Percentiles rank a stretch among this genome's conserved stretches.
phyloP scores from a whole-genome alignment of 2,113 vertebrate genomes.

The Mugil cephalus region DNA sequence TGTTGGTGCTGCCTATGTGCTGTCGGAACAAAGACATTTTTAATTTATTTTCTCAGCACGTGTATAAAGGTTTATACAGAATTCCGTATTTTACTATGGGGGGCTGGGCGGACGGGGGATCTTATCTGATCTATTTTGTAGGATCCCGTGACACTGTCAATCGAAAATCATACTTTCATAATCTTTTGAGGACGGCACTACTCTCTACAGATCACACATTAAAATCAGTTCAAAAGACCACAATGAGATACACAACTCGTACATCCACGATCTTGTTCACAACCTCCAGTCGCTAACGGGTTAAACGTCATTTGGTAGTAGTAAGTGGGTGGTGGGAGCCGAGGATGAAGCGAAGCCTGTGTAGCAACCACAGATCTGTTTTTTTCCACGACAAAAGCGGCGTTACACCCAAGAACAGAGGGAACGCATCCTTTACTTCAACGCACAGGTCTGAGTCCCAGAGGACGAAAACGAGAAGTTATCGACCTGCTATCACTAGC shows the following conservation, averaged over 20 bases:
- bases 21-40: too few species aligned
- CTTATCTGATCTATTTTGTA: too few species aligned
- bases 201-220: neutral
- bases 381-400: constrained; percentile 34
- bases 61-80: too few species aligned
- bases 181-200: neutral
- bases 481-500: constrained; percentile 16
- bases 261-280: neutral
- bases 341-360: constrained; percentile 60
- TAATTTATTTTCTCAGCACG: too few species aligned
- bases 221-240: neutral
- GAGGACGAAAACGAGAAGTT: constrained; percentile 23
- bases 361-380: constrained; percentile 40
- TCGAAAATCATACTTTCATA: too few species aligned
- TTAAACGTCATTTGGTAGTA: constrained; percentile 74
- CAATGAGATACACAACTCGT: too few species aligned
- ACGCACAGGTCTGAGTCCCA: neutral
- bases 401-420: neutral
- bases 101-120: too few species aligned
- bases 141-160: too few species aligned
- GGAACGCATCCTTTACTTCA: constrained; percentile 4
- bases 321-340: constrained; percentile 77
- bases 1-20: too few species aligned
- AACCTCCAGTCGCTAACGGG: constrained; percentile 62
- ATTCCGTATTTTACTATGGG: too few species aligned